Percentiles rank a stretch among this genome's conserved stretches.
Conservation (phyloP, 2,888 invertebrate genomes). For the Cinara cedri region DNA sequence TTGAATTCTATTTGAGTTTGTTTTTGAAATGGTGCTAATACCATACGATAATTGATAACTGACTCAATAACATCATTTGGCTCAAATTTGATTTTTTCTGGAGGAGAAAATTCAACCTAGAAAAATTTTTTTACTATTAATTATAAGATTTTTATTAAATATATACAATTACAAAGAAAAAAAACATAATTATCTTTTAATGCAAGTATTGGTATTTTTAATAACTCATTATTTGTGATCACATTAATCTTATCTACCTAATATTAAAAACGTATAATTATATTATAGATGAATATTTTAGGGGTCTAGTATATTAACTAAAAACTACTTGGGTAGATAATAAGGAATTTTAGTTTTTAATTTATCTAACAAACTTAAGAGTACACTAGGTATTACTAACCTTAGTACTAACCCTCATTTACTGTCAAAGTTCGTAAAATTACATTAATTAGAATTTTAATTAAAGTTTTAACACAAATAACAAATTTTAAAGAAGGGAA, state of each 20-base stretch:
- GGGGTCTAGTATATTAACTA: too few species aligned
- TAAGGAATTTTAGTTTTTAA: too few species aligned
- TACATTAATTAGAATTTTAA: too few species aligned
- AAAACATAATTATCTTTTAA: background rate
- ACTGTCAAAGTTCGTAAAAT: too few species aligned
- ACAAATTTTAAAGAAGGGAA: too few species aligned
- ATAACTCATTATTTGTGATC: background rate
- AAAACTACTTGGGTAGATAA: too few species aligned
- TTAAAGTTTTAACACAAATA: too few species aligned
- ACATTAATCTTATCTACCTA: background rate
- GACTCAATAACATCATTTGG: slow-evolving; percentile 23
- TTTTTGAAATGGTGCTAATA: slow-evolving; percentile 56
- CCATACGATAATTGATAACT: slow-evolving; percentile 35
- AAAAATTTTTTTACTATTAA: background rate
- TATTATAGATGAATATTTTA: background rate
- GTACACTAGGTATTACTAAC: too few species aligned
- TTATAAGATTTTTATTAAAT: background rate
- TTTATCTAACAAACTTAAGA: background rate
- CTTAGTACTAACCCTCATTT: too few species aligned
- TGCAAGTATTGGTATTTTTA: too few species aligned
- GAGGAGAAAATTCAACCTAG: slow-evolving; percentile 54
- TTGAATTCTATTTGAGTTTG: slow-evolving; percentile 52
- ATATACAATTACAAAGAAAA: background rate
- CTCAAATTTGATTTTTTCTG: slow-evolving; percentile 32
- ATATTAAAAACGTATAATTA: background rate